Conservation (phyloP, 2,113 vertebrate genomes). For the Pollimyrus isidori region DNA sequence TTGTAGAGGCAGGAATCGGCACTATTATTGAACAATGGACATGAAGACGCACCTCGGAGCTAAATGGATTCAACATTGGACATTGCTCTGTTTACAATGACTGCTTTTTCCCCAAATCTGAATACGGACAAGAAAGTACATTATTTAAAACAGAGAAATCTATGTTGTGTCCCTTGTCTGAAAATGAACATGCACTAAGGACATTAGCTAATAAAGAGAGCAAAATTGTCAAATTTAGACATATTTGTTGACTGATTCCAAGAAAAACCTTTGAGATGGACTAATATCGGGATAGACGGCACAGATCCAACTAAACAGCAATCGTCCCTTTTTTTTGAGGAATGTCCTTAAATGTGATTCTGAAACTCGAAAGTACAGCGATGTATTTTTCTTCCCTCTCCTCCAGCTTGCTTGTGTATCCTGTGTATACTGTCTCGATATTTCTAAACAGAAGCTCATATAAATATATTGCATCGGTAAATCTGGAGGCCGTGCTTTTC, state of each 20-base stretch:
- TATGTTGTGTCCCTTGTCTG: constrained; percentile 43
- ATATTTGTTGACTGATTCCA: constrained; percentile 9
- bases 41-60: constrained; percentile 40
- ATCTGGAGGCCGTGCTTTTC: constrained; percentile 34
- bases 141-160: constrained; percentile 51
- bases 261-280: constrained; percentile 4
- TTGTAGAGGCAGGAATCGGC: constrained; percentile 19
- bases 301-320: neutral
- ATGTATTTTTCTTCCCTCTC: constrained; percentile 41
- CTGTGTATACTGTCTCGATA: constrained; percentile 56
- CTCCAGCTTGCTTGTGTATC: constrained; percentile 58
- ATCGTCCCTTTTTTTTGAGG: neutral
- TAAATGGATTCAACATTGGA: constrained; percentile 23
- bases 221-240: constrained; percentile 10
- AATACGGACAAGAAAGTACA: constrained; percentile 38
- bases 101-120: constrained; percentile 30
- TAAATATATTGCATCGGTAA: constrained; percentile 59
- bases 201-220: constrained; percentile 36
- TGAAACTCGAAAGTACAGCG: neutral
- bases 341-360: constrained; percentile 4
- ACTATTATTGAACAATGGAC: constrained; percentile 20
- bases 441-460: constrained; percentile 61
- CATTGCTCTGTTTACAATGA: constrained; percentile 12
- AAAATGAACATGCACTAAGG: constrained; percentile 59
- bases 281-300: neutral